These are phyloP conservation scores for Hyaena hyaena DNA, from an alignment of 2,113 vertebrate species.

Conservation along the genomic window DNA sequence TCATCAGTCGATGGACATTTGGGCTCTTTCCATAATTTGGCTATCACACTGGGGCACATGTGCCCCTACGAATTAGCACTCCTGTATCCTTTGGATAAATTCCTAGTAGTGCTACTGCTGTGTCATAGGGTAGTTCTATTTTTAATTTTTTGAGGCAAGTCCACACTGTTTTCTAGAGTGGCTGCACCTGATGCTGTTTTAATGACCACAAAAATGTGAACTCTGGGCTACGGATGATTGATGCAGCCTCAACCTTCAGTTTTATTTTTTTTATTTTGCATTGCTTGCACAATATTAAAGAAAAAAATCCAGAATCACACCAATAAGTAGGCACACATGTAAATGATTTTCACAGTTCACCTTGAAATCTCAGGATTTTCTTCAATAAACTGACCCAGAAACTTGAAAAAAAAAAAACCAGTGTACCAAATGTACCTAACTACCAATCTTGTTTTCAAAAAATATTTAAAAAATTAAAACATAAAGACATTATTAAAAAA, in stretches of 20 bases:
- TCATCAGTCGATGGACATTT: no score
- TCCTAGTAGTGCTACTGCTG: no score
- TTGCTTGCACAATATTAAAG: neutral
- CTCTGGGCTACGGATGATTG: neutral
- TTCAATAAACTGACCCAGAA: constrained; percentile 54
- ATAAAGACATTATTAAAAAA: neutral
- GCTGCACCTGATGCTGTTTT: neutral
- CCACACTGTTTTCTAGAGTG: no score
- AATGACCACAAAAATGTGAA: neutral
- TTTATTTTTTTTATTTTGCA: constrained; percentile 45
- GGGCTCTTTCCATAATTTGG: no score
- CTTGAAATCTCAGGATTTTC: constrained; percentile 46
- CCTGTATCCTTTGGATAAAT: no score
- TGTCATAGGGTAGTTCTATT: no score
- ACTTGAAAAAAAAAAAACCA: neutral
- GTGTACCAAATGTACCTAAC: neutral
- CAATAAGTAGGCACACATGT: constrained; percentile 10
- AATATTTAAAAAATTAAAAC: no score
- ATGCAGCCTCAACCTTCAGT: neutral
- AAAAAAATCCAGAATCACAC: constrained; percentile 34
- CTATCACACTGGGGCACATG: no score
- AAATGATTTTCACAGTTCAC: constrained; percentile 12
- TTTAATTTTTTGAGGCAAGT: no score
- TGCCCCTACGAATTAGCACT: no score
- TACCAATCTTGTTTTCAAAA: neutral